Base-by-base conservation (phyloP, 2,797 vertebrate species). In the Hemibagrus guttatus region DNA sequence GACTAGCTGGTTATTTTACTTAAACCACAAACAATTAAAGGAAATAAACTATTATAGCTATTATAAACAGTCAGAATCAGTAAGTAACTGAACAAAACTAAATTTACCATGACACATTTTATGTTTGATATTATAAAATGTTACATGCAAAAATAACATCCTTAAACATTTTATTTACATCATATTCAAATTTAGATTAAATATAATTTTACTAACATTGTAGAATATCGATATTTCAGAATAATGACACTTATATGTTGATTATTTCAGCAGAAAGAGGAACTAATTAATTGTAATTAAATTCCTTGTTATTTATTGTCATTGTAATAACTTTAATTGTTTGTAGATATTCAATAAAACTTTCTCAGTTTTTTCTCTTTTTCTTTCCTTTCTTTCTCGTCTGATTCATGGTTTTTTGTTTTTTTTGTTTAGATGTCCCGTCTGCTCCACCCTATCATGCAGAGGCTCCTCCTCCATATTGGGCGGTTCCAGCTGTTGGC, bases 381-480 rank as follows among this genome's bases (percentile, higher is more conserved):
- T 8, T 49, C 8, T 49, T 49, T 6, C 4, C 19, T 35, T 72
- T 17, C 39, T 42, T 23, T 9, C 19, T 46, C 8, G 6, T 72
- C 19, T 19, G 7, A 49, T 49, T 49, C 46, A 49, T 39, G 6
- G n/a, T n/a, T 35, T 14, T 16, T 16, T 17, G 12, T 72, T 16
- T 6, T n/a, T 3, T 5, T n/a, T 28, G 19, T 59, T 23, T 28
- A 80, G 56, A 26, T 35, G 31, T 59, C 31, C 31, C 56, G 4
- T 21, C 56, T 16, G 11, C 76, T 80, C 56, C 76, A 35, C 28
- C 56, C 0, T 80, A 39, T 59, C 76, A 58, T 17, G 56, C 0
- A 35, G 76, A 72, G 69, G 39, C 56, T 80, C 76, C 76, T 56
- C 56, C 54, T 59, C 54, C 76, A 19, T 59, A 80, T 35, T 19